A percentile compares a stretch with the other conserved stretches of the same genome.
Conservation (phyloP, 2,797 vertebrate species). For the Liasis olivaceus region DNA sequence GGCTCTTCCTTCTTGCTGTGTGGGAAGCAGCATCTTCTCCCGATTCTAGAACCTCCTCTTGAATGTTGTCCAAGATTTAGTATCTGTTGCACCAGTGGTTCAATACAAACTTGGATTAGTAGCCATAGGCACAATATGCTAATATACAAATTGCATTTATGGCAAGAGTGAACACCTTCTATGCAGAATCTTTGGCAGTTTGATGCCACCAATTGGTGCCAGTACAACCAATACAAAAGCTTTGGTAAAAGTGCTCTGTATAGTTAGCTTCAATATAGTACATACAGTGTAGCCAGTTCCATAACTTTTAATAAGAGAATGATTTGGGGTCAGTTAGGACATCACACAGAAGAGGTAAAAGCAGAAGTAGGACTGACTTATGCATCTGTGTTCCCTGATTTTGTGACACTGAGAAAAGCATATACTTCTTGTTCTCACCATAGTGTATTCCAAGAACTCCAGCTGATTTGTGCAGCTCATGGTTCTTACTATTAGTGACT, state of each 20-base stretch:
- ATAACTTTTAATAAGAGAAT: neutral
- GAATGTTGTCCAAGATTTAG: neutral
- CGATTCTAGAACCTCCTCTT: no score
- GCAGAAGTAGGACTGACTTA: neutral
- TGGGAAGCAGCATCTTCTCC: no score
- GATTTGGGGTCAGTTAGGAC: neutral
- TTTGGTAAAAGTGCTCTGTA: neutral
- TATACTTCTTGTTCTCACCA: neutral
- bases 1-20: no score
- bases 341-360: neutral
- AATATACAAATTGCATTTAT: no score
- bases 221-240: neutral
- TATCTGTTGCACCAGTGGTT: neutral
- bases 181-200: neutral
- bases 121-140: neutral
- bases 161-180: neutral
- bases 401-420: neutral
- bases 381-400: neutral
- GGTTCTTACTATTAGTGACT: neutral
- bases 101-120: neutral
- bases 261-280: neutral
- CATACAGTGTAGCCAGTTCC: neutral
- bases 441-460: neutral
- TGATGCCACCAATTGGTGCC: neutral
- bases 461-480: neutral